These are phyloP conservation scores for Mionectes macconnelli DNA, from an alignment of 2,113 vertebrate species.

Conservation along the genomic window DNA sequence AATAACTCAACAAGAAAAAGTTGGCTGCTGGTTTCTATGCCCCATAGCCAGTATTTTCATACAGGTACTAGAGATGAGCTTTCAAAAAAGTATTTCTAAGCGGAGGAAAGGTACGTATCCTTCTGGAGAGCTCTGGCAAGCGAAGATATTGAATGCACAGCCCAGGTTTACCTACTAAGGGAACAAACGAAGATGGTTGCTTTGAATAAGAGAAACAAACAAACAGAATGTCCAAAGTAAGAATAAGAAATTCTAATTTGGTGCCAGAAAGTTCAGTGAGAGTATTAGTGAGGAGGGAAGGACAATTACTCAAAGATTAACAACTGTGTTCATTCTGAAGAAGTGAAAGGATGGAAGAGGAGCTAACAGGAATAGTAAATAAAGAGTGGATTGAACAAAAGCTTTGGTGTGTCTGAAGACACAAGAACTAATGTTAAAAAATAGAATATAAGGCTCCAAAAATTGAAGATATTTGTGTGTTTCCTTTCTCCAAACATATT, in stretches of 20 bases:
- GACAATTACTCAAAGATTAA: neutral
- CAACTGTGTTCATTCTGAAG: neutral
- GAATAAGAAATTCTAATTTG: neutral
- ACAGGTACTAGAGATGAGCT: neutral
- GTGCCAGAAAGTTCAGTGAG: neutral
- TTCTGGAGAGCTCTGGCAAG: neutral
- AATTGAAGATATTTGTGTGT: neutral
- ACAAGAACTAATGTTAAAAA: neutral
- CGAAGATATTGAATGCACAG: neutral
- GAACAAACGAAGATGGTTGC: neutral
- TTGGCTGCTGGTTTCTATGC: neutral
- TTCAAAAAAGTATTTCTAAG: neutral
- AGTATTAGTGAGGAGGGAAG: neutral
- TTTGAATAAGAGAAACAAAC: neutral
- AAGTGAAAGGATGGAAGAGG: neutral
- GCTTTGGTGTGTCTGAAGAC: neutral
- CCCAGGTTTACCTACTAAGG: neutral
- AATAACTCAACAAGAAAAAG: neutral
- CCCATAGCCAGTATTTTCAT: neutral
- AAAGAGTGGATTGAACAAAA: neutral
- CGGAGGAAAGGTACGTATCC: neutral
- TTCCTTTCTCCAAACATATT: neutral
- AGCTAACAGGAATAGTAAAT: neutral
- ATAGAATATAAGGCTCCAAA: neutral
- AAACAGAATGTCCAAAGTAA: neutral